A percentile compares a stretch with the other conserved stretches of the same genome.
These are phyloP conservation scores for Molanna angustata DNA, from an alignment of 2,888 invertebrate genomes.

Conservation along the genomic window DNA sequence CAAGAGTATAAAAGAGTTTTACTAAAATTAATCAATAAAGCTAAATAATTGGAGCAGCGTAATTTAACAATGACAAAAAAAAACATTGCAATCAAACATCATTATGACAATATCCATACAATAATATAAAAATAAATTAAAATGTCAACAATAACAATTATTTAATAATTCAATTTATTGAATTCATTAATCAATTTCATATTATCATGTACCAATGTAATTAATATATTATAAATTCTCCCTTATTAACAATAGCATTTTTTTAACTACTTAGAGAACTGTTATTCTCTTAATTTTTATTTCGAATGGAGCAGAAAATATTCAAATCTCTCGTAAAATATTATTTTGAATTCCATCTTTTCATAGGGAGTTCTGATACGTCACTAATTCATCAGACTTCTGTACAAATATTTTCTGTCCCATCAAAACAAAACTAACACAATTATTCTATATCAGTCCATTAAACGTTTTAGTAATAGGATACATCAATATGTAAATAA, in stretches of 20 bases:
- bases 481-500: slow-evolving; percentile 16
- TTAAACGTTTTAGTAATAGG: slow-evolving; percentile 27
- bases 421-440: slow-evolving; percentile 3
- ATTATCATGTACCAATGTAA: slow-evolving; percentile 27
- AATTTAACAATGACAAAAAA: not conserved
- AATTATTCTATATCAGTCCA: slow-evolving; percentile 30
- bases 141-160: slow-evolving; percentile 25
- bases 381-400: too few species aligned
- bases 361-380: not conserved
- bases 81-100: slow-evolving; percentile 3
- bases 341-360: not conserved
- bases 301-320: not conserved
- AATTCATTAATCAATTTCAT: slow-evolving; percentile 22
- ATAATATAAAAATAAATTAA: slow-evolving; percentile 21
- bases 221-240: slow-evolving; percentile 35
- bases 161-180: slow-evolving; percentile 24
- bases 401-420: not conserved
- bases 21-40: not conserved
- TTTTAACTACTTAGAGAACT: slow-evolving; percentile 26
- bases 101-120: slow-evolving; percentile 2
- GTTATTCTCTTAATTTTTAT: slow-evolving; percentile 13
- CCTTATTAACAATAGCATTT: slow-evolving; percentile 30
- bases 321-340: not conserved
- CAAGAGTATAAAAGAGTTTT: not conserved
- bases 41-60: not conserved